A percentile compares a stretch with the other conserved stretches of the same genome.
phyloP scores from a whole-genome alignment of 2,113 vertebrate genomes.

The Irena cyanogastra region DNA sequence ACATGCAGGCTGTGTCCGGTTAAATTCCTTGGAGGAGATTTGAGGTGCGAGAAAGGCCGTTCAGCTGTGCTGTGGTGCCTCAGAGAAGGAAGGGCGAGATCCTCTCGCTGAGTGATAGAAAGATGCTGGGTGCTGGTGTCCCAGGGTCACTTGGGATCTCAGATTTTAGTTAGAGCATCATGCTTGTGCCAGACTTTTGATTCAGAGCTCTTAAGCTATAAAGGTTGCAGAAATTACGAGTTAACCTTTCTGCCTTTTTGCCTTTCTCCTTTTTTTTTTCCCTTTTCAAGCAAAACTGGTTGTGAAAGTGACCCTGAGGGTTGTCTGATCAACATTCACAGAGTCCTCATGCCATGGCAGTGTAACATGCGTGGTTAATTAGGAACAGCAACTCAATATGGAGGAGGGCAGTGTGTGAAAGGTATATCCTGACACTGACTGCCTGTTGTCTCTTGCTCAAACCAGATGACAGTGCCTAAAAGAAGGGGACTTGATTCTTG shows the following conservation, averaged over 20 bases:
- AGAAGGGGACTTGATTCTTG: background rate
- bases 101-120: background rate
- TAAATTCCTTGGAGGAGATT: background rate
- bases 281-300: background rate
- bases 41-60: fast-evolving
- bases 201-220: background rate
- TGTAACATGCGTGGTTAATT: background rate
- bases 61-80: background rate
- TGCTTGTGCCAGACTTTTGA: background rate
- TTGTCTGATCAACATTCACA: background rate
- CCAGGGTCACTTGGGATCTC: background rate
- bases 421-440: background rate
- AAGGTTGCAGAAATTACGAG: background rate
- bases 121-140: background rate
- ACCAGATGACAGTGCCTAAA: background rate
- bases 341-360: background rate
- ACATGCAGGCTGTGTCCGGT: background rate
- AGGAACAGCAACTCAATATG: background rate
- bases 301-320: background rate
- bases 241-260: background rate
- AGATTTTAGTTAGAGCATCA: background rate
- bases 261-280: no score
- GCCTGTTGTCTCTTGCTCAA: background rate
- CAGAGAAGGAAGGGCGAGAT: background rate
- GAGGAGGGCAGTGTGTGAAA: background rate